Evolutionary conservation across 2,888 invertebrate species (phyloP).

Genomic region (Tipula lateralis): DNA sequence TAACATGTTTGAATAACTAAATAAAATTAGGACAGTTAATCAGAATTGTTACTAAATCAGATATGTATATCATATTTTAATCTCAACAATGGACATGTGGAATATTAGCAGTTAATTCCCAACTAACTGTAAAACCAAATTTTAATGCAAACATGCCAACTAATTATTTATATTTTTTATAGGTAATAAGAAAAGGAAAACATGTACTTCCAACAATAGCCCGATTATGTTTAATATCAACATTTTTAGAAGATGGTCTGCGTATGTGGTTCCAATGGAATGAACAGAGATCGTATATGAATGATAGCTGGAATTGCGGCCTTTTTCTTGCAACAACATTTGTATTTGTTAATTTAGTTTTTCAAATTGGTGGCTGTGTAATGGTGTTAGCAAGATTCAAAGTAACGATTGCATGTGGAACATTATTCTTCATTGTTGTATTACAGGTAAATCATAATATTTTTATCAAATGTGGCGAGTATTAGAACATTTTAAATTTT

Average conservation of each 20-base stretch:
- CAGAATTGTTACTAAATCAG: no score
- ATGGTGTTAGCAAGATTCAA: constrained; percentile 91
- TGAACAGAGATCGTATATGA: constrained; percentile 96
- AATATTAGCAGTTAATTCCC: no score
- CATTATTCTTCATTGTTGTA: constrained; percentile 92
- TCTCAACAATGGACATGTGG: no score
- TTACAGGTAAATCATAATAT: constrained; percentile 66
- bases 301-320: constrained; percentile 95
- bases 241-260: constrained; percentile 97
- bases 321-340: constrained; percentile 87
- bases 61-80: no score
- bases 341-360: constrained; percentile 90
- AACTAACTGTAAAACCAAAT: no score
- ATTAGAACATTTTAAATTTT: constrained; percentile 29
- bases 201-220: constrained; percentile 92
- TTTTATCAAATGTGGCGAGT: neutral
- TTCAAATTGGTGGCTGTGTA: constrained; percentile 92
- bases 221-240: constrained; percentile 93
- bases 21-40: no score
- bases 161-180: neutral
- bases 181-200: constrained; percentile 91
- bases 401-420: constrained; percentile 86
- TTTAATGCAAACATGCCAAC: no score
- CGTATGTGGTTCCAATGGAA: constrained; percentile 99
- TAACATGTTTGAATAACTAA: no score